A percentile compares a stretch with the other conserved stretches of the same genome.
Conservation (phyloP, 2,888 invertebrate species). For the Cryptus viduatorius region DNA sequence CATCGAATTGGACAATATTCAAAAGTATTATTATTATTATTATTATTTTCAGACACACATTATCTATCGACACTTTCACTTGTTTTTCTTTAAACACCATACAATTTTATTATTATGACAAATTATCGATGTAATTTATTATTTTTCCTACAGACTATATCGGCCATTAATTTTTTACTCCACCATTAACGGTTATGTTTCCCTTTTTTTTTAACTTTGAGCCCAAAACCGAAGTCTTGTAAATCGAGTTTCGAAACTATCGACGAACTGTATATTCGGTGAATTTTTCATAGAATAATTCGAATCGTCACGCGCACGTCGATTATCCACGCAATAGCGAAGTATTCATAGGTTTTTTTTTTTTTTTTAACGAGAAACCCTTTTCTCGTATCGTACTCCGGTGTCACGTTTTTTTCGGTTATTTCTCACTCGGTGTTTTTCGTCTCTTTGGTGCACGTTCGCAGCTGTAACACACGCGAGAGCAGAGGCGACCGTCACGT, state of each 20-base stretch:
- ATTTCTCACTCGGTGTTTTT: background rate
- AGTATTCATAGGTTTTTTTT: constrained; percentile 25
- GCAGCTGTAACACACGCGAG: constrained; percentile 58
- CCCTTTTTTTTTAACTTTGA: background rate
- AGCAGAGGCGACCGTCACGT: constrained; percentile 57
- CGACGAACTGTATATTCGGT: background rate
- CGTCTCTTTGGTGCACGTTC: background rate
- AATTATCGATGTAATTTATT: background rate
- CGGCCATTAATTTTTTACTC: background rate
- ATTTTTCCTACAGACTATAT: background rate
- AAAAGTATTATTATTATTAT: background rate
- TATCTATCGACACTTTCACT: constrained; percentile 38
- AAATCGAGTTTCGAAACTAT: constrained; percentile 26
- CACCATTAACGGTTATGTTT: background rate
- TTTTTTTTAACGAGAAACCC: constrained; percentile 14
- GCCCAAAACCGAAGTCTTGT: background rate
- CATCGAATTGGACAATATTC: background rate
- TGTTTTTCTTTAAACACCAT: constrained; percentile 24
- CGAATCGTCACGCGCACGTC: constrained; percentile 21
- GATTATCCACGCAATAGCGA: constrained; percentile 32
- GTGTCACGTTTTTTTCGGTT: constrained; percentile 23
- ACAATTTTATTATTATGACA: constrained; percentile 7
- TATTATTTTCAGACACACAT: background rate
- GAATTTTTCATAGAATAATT: constrained; percentile 11
- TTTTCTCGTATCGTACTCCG: constrained; percentile 3